Conservation (phyloP, 1,140 invertebrate species). For the Solen grandis region DNA sequence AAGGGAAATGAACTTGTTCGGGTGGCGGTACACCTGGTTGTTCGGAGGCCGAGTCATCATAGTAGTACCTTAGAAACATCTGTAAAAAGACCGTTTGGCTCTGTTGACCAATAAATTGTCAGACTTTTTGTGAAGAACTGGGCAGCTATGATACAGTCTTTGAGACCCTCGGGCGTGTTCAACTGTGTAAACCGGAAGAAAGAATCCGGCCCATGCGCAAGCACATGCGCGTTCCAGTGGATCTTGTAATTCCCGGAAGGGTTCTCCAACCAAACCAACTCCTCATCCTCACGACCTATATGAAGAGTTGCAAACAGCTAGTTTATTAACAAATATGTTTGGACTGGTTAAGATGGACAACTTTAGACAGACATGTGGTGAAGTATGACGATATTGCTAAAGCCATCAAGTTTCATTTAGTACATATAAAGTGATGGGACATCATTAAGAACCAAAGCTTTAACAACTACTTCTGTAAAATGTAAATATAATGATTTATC, state of each 20-base stretch:
- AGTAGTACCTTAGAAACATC: slow-evolving; percentile 72
- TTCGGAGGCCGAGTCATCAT: too few species aligned
- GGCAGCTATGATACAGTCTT: slow-evolving; percentile 75
- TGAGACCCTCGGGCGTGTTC: slow-evolving; percentile 63
- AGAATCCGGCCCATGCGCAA: slow-evolving; percentile 76
- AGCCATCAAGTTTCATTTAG: neutral
- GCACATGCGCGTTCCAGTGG: slow-evolving; percentile 74
- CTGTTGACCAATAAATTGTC: slow-evolving; percentile 77
- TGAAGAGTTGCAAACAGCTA: too few species aligned
- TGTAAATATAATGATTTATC: too few species aligned
- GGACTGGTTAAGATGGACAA: neutral
- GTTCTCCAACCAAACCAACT: slow-evolving; percentile 78
- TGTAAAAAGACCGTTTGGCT: slow-evolving; percentile 71
- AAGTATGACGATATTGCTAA: neutral
- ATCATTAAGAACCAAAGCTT: neutral
- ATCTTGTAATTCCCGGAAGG: slow-evolving; percentile 65
- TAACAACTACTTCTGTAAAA: too few species aligned
- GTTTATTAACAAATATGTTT: too few species aligned
- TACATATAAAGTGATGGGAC: too few species aligned
- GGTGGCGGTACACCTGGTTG: too few species aligned
- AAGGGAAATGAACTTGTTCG: too few species aligned
- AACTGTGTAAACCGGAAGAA: slow-evolving; percentile 75
- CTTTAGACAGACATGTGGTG: neutral
- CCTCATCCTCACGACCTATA: slow-evolving; percentile 67
- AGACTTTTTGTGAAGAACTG: slow-evolving; percentile 78